Evolutionary conservation across 1,140 invertebrate genomes (phyloP).

Genomic region (Nasonia longicornis): DNA sequence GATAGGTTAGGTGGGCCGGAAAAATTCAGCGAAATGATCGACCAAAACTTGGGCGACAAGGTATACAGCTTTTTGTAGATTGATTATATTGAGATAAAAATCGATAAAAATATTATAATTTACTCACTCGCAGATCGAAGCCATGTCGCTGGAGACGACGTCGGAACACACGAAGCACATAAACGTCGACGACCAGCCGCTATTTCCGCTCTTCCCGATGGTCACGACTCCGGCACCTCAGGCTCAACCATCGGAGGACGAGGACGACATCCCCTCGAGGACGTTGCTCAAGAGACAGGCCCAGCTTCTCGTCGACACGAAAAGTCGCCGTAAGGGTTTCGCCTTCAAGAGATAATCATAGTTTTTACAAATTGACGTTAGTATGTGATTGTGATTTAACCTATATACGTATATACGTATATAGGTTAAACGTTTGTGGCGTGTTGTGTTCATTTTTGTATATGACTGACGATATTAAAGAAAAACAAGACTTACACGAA

Average conservation of each 20-base stretch:
- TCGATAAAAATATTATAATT: background rate
- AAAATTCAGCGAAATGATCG: constrained; percentile 50
- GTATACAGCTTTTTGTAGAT: constrained; percentile 39
- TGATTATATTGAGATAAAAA: too few species aligned
- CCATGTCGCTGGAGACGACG: constrained; percentile 53
- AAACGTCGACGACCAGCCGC: constrained; percentile 50
- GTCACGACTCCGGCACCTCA: constrained; percentile 52
- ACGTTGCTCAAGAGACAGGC: constrained; percentile 84
- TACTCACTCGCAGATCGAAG: constrained; percentile 53
- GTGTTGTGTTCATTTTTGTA: too few species aligned
- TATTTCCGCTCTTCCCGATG: constrained; percentile 62
- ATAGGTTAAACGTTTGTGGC: too few species aligned
- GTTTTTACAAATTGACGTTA: background rate
- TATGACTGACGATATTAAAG: too few species aligned
- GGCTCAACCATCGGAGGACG: constrained; percentile 77
- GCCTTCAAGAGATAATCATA: constrained; percentile 59
- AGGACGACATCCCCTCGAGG: constrained; percentile 85
- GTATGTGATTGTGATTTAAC: too few species aligned
- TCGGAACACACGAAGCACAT: constrained; percentile 49
- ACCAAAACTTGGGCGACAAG: constrained; percentile 51
- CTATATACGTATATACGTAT: too few species aligned
- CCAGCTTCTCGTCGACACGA: constrained; percentile 85
- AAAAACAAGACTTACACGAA: too few species aligned
- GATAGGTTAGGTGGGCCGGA: constrained; percentile 57
- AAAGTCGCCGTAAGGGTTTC: constrained; percentile 81